These are phyloP conservation scores for Cinclus mexicanus DNA, from an alignment of 2,113 vertebrate genomes.

Conservation along the genomic window DNA sequence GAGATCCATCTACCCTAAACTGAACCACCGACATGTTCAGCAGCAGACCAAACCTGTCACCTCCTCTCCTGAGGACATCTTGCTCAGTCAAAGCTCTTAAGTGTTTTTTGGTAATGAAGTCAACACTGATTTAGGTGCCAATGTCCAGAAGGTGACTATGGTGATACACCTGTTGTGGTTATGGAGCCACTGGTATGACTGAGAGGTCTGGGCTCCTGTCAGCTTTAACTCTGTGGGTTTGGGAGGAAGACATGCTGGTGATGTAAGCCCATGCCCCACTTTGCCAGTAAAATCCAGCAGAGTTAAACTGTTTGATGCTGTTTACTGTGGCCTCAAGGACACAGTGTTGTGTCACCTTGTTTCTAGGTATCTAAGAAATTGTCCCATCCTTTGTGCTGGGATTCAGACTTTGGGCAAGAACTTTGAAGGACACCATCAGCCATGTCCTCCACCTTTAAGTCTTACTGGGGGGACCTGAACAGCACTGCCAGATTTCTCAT, in stretches of 20 bases:
- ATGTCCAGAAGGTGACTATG: neutral
- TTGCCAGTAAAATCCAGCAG: neutral
- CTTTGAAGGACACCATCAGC: neutral
- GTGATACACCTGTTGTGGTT: rapidly evolving
- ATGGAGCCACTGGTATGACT: neutral
- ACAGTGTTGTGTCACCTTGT: neutral
- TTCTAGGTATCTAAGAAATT: neutral
- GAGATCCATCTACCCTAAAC: neutral
- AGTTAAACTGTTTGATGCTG: neutral
- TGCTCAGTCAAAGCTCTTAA: neutral
- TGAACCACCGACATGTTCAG: neutral
- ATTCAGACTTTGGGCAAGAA: neutral
- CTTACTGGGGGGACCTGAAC: neutral
- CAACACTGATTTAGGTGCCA: neutral
- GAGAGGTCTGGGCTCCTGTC: neutral
- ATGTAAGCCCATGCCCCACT: neutral
- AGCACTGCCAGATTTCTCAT: rapidly evolving
- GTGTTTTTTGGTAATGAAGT: neutral
- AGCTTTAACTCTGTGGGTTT: neutral
- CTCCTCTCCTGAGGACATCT: neutral
- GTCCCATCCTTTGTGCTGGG: neutral
- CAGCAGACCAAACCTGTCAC: neutral
- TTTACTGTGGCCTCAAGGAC: neutral
- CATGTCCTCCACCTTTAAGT: neutral
- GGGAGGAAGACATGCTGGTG: neutral